Evolutionary conservation across 2,797 vertebrate species (phyloP).

Genomic region (Megalops cyprinoides): DNA sequence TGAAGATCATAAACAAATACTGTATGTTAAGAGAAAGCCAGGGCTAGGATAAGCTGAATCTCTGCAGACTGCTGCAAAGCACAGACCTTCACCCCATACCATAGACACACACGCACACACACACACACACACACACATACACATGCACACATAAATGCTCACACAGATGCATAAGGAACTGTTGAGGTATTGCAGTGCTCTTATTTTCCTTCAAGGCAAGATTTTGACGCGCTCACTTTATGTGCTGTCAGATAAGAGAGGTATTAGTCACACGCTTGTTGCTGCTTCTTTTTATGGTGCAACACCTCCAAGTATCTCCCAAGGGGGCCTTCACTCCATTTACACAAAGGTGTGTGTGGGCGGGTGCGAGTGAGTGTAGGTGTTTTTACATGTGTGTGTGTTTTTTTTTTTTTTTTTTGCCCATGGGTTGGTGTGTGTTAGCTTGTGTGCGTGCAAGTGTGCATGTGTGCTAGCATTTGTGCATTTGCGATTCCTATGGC

Average conservation of each 20-base stretch:
- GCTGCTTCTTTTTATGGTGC: no score
- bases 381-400: neutral
- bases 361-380: no score
- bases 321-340: neutral
- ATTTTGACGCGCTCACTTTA: neutral
- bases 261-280: no score
- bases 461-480: neutral
- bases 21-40: neutral
- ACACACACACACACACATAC: neutral
- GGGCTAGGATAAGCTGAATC: no score
- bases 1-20: neutral
- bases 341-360: neutral
- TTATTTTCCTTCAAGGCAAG: neutral
- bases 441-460: neutral
- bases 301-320: no score
- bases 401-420: no score
- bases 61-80: no score
- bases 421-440: neutral
- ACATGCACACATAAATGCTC: neutral
- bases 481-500: slow-evolving; percentile 39
- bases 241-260: no score
- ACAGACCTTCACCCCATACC: no score
- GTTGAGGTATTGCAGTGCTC: neutral
- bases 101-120: neutral
- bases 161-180: neutral